These are phyloP conservation scores for Dioctria rufipes DNA, from an alignment of 2,888 invertebrate species.

Conservation along the genomic window DNA sequence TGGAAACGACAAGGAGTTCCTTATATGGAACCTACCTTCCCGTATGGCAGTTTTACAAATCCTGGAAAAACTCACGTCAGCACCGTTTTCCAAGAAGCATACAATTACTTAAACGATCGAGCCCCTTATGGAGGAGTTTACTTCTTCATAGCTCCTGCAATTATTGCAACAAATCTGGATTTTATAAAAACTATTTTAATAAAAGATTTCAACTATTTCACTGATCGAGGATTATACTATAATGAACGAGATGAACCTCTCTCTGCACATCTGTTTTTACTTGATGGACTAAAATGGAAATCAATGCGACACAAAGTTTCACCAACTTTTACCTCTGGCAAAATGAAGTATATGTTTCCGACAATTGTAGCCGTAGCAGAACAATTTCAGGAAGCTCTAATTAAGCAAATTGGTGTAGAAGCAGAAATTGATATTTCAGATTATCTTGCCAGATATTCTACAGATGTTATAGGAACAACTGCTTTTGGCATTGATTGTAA, in stretches of 20 bases:
- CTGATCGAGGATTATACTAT: conserved; percentile 66
- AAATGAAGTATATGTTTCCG: conserved; percentile 64
- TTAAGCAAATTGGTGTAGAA: conserved; percentile 54
- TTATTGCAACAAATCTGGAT: conserved; percentile 67
- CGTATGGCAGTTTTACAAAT: conserved; percentile 55
- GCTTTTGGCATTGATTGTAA: conserved; percentile 73
- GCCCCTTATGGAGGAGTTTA: conserved; percentile 68
- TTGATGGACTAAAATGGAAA: conserved; percentile 70
- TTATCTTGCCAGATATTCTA: conserved; percentile 71
- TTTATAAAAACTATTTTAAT: conserved; percentile 65
- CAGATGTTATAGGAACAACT: conserved; percentile 73
- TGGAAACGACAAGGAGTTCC: conserved; percentile 56
- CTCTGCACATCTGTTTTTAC: conserved; percentile 68
- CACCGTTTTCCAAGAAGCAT: conserved; percentile 58
- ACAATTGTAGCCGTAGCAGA: conserved; percentile 63
- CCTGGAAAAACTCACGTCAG: conserved; percentile 9
- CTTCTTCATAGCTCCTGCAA: conserved; percentile 64
- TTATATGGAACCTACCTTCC: conserved; percentile 54
- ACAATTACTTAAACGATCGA: conserved; percentile 62
- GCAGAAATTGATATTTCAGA: conserved; percentile 70
- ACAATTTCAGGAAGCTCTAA: conserved; percentile 60
- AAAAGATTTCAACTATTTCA: conserved; percentile 66
- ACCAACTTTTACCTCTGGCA: conserved; percentile 64
- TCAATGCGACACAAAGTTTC: conserved; percentile 64
- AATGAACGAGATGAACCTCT: conserved; percentile 68